A percentile compares a stretch with the other conserved stretches of the same genome.
Evolutionary conservation across 1,140 invertebrate genomes (phyloP).

Genomic region (Thaumatotibia leucotreta): DNA sequence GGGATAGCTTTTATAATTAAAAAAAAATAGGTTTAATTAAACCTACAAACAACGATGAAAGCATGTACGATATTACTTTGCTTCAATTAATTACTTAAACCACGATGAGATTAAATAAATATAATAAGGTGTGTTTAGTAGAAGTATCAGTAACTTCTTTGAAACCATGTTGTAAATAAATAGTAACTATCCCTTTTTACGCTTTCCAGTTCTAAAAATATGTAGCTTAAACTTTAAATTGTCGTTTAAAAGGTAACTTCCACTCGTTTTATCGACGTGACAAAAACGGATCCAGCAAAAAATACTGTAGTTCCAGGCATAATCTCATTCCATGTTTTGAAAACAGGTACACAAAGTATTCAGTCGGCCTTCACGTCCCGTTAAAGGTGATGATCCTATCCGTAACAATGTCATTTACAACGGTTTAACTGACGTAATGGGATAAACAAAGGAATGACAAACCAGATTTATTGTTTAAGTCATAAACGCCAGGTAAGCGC

Average conservation of each 20-base stretch:
- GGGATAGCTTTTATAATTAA: too few species aligned
- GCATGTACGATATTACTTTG: too few species aligned
- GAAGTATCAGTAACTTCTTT: too few species aligned
- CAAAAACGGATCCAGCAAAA: background rate
- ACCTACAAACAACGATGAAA: too few species aligned
- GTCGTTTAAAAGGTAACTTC: background rate
- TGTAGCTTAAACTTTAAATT: background rate
- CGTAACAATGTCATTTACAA: conserved; percentile 38
- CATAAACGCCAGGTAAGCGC: conserved; percentile 66
- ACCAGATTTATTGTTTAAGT: conserved; percentile 43
- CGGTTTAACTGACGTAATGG: conserved; percentile 61
- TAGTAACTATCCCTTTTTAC: too few species aligned
- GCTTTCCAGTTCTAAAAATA: too few species aligned
- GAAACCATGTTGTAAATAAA: too few species aligned
- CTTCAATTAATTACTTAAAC: too few species aligned
- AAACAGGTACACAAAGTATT: conserved; percentile 45
- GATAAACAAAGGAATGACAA: conserved; percentile 51
- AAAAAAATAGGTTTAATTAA: too few species aligned
- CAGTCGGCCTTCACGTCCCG: conserved; percentile 36
- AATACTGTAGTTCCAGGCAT: background rate
- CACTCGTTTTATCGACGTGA: background rate
- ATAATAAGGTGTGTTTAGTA: too few species aligned
- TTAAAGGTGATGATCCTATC: conserved; percentile 63
- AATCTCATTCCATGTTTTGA: background rate
- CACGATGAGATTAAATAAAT: too few species aligned